Base-by-base conservation (phyloP, 2,113 vertebrate species). In the Atlantisia rogersi region DNA sequence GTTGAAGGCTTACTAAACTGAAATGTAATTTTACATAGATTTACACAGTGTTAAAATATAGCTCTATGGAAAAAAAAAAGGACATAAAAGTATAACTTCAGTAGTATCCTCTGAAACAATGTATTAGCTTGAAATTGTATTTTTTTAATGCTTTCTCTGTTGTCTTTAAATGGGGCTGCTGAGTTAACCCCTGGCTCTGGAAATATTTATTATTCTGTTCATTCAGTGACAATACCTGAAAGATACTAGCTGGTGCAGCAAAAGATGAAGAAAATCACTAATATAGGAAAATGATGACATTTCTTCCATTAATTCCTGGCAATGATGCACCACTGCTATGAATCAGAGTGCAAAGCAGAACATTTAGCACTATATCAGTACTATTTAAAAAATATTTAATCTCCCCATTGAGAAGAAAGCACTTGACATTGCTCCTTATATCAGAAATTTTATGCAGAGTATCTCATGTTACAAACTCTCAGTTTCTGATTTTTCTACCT, bases 131-230 rank as follows among this genome's bases (percentile, higher is more conserved):
- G 50, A 92, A 91, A 78, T 85, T 15, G 3, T 6, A 31, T 73
- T 46, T 59, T 70, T 62, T 73, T 37, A 1, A 40, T 74, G 35
- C 21, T 88, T 82, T 71, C 19, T 77, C 86, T 93, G 24, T 59
- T 74, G 28, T 76, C 7, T 63, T 77, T 59, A 26, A 88, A 93
- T 15, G 40, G 22, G 89, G 2, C 16, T 91, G 13, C 31, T 90
- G 28, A 95, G 87, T 56, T 89, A 95, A 94, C 28, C 11, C 5
- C 42, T 89, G 16, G 22, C 14, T 87, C 76, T 85, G 40, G 87
- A 96, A 89, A 88, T 80, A 40, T 53, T 77, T 88, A 88, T 90
- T 90, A 75, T 83, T 88, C 20, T 52, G 7, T 79, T 90, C 4
- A 83, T 50, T 91, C 62, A 28, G 35, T 50, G 22, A 78, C 81